Conservation (phyloP, 2,113 vertebrate species). For the Castor canadensis region DNA sequence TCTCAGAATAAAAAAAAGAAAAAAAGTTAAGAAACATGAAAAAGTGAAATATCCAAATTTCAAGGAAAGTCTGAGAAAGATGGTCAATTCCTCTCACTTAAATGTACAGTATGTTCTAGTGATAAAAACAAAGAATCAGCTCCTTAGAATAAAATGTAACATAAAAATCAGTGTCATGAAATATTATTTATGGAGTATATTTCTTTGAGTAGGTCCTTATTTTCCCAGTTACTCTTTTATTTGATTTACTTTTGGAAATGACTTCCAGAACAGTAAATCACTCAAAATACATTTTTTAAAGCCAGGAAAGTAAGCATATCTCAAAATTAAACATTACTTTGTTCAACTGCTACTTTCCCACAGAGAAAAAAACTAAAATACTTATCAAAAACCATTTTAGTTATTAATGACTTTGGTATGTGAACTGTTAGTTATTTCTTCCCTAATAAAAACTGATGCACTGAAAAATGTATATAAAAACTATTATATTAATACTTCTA, state of each 20-base stretch:
- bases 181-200: neutral
- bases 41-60: conserved; percentile 50
- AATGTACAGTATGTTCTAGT: neutral
- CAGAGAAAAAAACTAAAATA: neutral
- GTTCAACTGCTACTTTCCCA: neutral
- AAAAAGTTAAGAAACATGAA: conserved; percentile 22
- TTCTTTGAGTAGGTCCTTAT: neutral
- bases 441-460: neutral
- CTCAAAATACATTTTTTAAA: neutral
- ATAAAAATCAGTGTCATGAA: neutral
- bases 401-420: neutral
- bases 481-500: neutral
- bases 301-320: neutral
- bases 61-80: neutral
- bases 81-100: neutral
- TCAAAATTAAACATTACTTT: conserved; percentile 16
- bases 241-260: conserved; percentile 41
- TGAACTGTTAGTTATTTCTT: neutral
- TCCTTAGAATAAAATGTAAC: neutral
- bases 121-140: neutral
- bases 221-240: conserved; percentile 1
- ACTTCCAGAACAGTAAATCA: neutral
- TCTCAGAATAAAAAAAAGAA: conserved; percentile 41
- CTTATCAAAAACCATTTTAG: neutral
- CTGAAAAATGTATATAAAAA: conserved; percentile 1